Percentiles rank a stretch among this genome's conserved stretches.
Evolutionary conservation across 1,140 invertebrate species (phyloP).

Genomic region (Matsumurasca onukii): DNA sequence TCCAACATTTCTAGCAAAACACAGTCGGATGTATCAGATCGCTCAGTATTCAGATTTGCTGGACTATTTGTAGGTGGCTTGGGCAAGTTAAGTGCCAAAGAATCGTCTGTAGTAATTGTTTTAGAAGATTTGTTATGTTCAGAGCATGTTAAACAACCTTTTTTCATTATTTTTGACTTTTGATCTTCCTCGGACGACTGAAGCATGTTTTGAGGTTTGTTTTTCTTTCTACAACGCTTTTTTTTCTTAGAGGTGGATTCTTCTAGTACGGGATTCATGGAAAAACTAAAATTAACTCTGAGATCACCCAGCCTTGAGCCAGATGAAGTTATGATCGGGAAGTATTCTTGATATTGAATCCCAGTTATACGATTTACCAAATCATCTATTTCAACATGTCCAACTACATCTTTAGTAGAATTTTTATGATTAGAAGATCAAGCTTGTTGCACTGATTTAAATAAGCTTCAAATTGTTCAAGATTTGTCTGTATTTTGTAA

Average conservation of each 20-base stretch:
- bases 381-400: background rate
- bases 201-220: background rate
- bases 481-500: constrained; percentile 18
- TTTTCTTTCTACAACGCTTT: background rate
- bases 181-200: background rate
- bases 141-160: constrained; percentile 4
- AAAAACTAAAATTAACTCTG: constrained; percentile 10
- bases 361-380: constrained; percentile 12
- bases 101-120: background rate
- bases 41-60: constrained; percentile 6
- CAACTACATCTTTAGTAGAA: constrained; percentile 12
- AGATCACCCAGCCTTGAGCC: constrained; percentile 13
- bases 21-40: constrained; percentile 3
- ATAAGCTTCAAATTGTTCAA: constrained; percentile 18
- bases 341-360: constrained; percentile 15
- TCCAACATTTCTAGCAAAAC: constrained; percentile 4
- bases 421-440: constrained; percentile 8
- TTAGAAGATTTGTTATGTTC: background rate
- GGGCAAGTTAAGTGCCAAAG: background rate
- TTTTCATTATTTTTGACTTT: background rate
- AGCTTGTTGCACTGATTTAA: constrained; percentile 18
- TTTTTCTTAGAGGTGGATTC: background rate
- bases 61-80: background rate
- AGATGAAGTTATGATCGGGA: constrained; percentile 15
- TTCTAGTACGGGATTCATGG: constrained; percentile 1